Percentiles rank a stretch among this genome's conserved stretches.
phyloP scores from a whole-genome alignment of 2,797 vertebrate species.

The Leptodactylus fallax region DNA sequence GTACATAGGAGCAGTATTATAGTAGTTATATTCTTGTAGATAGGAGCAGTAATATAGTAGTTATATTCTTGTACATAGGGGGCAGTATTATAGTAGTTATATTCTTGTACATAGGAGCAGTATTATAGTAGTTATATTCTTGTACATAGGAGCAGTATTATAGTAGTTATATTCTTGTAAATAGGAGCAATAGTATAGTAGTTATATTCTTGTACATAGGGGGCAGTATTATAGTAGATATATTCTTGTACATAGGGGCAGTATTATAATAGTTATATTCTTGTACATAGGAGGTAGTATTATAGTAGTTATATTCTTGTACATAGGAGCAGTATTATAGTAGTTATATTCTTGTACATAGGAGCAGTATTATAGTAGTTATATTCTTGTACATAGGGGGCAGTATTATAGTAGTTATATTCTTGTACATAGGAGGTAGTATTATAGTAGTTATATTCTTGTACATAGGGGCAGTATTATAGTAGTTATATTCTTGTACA shows the following conservation, averaged over 20 bases:
- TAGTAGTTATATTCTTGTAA: conserved; percentile 5
- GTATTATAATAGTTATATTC: conserved; percentile 4
- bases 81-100: conserved; percentile 3
- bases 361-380: conserved; percentile 3
- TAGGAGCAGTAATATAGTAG: background rate
- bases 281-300: conserved; percentile 6
- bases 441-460: too few relatives aligned
- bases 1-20: conserved; percentile 1
- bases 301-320: conserved; percentile 7
- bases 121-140: conserved; percentile 7
- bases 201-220: conserved; percentile 18
- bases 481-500: background rate
- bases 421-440: too few relatives aligned
- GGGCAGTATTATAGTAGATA: too few relatives aligned
- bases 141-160: conserved; percentile 6
- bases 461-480: background rate
- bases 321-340: conserved; percentile 4
- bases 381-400: too few relatives aligned
- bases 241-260: too few relatives aligned
- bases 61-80: too few relatives aligned
- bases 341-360: conserved; percentile 2
- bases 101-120: conserved; percentile 9
- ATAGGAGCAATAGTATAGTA: background rate
- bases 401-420: too few relatives aligned
- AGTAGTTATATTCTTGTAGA: background rate